These are phyloP conservation scores for Podargus strigoides DNA, from an alignment of 2,797 vertebrate genomes.

Conservation along the genomic window DNA sequence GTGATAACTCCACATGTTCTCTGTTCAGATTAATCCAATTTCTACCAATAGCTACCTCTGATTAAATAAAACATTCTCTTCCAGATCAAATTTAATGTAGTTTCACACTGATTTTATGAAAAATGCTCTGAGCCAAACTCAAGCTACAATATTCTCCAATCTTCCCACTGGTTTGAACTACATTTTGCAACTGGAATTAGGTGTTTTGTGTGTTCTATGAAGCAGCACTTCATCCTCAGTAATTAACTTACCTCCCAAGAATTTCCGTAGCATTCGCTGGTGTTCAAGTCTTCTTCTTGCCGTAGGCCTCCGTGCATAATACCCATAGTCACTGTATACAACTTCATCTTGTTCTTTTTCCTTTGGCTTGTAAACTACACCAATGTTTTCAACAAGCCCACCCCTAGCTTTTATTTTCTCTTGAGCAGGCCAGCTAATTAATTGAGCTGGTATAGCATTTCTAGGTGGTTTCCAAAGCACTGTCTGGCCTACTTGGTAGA, in stretches of 20 bases:
- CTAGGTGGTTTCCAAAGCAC: slow-evolving; percentile 55
- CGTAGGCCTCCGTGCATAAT: slow-evolving; percentile 22
- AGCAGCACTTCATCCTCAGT: neutral
- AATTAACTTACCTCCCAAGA: slow-evolving; percentile 57
- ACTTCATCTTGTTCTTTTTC: slow-evolving; percentile 10
- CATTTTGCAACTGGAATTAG: neutral
- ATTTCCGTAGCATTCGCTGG: slow-evolving; percentile 15
- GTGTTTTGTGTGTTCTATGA: neutral
- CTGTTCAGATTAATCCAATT: neutral
- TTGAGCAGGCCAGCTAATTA: slow-evolving; percentile 54
- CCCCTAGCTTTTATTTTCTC: slow-evolving; percentile 41
- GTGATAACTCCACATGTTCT: neutral
- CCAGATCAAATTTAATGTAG: neutral
- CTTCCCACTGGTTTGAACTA: neutral
- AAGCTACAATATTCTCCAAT: neutral
- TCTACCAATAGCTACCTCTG: neutral
- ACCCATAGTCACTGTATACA: slow-evolving; percentile 17
- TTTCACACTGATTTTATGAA: neutral
- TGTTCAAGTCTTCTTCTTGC: slow-evolving; percentile 31
- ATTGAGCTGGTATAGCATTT: slow-evolving; percentile 23
- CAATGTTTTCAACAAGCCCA: neutral
- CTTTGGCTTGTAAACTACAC: slow-evolving; percentile 18
- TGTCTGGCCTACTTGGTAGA: slow-evolving; percentile 39
- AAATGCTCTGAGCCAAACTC: neutral
- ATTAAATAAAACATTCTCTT: neutral